A percentile compares a stretch with the other conserved stretches of the same genome.
These are phyloP conservation scores for Perizoma affinitatum DNA, from an alignment of 2,888 invertebrate genomes.

Conservation along the genomic window DNA sequence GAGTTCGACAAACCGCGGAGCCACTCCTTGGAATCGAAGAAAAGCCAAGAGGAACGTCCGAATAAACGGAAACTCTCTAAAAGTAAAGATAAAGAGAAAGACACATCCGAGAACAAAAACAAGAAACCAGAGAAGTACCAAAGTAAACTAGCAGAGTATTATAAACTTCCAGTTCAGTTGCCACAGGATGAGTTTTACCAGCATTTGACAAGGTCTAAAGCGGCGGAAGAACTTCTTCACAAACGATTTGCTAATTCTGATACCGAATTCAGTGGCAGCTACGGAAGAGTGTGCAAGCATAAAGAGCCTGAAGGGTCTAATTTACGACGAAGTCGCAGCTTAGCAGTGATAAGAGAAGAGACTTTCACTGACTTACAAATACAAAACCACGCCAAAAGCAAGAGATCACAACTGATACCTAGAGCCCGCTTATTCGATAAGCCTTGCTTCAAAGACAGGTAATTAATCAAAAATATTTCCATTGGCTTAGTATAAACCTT, in stretches of 20 bases:
- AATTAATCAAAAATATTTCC: slow-evolving; percentile 42
- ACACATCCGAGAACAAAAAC: slow-evolving; percentile 64
- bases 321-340: slow-evolving; percentile 87
- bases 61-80: slow-evolving; percentile 75
- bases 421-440: slow-evolving; percentile 91
- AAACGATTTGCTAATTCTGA: slow-evolving; percentile 77
- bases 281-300: slow-evolving; percentile 78
- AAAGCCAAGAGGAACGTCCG: slow-evolving; percentile 73
- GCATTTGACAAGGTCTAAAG: slow-evolving; percentile 75
- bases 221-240: slow-evolving; percentile 74
- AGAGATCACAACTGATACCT: slow-evolving; percentile 91
- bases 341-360: slow-evolving; percentile 91
- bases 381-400: slow-evolving; percentile 85
- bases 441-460: slow-evolving; percentile 90
- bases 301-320: slow-evolving; percentile 81
- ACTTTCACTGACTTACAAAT: slow-evolving; percentile 88
- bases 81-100: slow-evolving; percentile 69
- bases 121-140: slow-evolving; percentile 80
- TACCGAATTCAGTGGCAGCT: slow-evolving; percentile 76
- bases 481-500: not conserved
- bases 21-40: slow-evolving; percentile 70
- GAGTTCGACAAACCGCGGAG: slow-evolving; percentile 74
- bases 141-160: slow-evolving; percentile 79
- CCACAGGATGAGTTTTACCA: slow-evolving; percentile 81
- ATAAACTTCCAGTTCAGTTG: slow-evolving; percentile 73